A percentile compares a stretch with the other conserved stretches of the same genome.
Evolutionary conservation across 2,113 vertebrate species (phyloP).

Genomic region (Ammodramus savannarum): DNA sequence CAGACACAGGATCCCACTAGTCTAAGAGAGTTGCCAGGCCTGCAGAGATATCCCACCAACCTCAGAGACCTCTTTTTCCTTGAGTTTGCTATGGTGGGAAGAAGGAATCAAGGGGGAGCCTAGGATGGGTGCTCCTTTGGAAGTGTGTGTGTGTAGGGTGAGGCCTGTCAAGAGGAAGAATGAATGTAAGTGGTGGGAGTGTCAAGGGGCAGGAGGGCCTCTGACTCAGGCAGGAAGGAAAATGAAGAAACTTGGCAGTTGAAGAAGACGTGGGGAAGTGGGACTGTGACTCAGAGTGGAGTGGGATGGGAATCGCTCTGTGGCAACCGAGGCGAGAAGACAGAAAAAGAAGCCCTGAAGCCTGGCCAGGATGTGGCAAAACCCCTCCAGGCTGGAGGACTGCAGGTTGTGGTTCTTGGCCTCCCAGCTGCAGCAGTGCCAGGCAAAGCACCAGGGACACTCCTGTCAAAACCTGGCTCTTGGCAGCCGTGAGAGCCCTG

Average conservation of each 20-base stretch:
- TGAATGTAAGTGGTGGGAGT: conserved; percentile 11
- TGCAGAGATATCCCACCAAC: neutral
- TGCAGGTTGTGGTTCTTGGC: neutral
- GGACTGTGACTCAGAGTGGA: conserved; percentile 44
- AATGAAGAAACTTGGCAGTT: conserved; percentile 48
- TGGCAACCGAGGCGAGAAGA: neutral
- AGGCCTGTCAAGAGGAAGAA: conserved; percentile 1
- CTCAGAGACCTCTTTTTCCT: neutral
- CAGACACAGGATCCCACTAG: neutral
- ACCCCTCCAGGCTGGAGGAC: neutral
- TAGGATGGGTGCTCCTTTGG: neutral
- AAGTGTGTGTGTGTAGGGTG: neutral
- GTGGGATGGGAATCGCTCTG: neutral
- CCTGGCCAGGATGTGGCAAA: neutral
- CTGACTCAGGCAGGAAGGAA: conserved; percentile 62
- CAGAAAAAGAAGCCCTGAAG: conserved; percentile 2
- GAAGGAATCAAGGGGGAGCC: neutral
- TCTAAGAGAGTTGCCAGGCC: neutral
- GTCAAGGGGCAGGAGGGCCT: conserved; percentile 4
- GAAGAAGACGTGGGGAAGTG: conserved; percentile 37
- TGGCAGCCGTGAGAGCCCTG: neutral
- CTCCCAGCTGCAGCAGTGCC: neutral
- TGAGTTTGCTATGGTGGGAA: neutral
- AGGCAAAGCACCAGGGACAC: neutral
- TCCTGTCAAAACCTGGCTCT: neutral